phyloP scores from a whole-genome alignment of 2,888 invertebrate species.

The Lasioglossum villosulum region DNA sequence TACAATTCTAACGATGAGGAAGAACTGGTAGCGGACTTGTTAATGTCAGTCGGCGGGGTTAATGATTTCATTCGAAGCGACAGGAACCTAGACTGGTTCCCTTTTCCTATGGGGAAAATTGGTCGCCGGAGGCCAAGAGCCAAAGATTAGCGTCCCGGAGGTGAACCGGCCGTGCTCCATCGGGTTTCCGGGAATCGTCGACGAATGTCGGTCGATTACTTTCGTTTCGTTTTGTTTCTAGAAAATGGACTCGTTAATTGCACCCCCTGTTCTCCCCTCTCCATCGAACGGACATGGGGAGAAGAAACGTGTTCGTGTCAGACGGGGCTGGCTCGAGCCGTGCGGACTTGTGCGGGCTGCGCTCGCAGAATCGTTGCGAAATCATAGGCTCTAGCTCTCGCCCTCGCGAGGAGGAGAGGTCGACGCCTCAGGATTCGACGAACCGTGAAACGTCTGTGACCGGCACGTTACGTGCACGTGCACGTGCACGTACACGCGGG shows the following conservation, averaged over 20 bases:
- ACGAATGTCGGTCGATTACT: background rate
- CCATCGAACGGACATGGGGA: background rate
- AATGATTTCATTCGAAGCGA: background rate
- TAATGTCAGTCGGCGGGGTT: background rate
- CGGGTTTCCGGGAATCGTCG: slow-evolving; percentile 2
- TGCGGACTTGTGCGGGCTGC: background rate
- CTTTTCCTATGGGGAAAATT: background rate
- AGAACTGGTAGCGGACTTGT: background rate
- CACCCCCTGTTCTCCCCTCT: background rate
- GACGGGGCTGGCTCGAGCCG: background rate
- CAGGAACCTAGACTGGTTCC: background rate
- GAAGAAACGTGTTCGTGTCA: background rate
- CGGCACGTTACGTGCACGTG: slow-evolving; percentile 31
- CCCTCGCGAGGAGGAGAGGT: slow-evolving; percentile 53
- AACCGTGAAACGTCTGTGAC: slow-evolving; percentile 66
- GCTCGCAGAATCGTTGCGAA: slow-evolving; percentile 51
- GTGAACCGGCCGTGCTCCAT: background rate
- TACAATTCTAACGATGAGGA: background rate
- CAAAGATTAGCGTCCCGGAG: background rate
- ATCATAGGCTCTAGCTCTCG: slow-evolving; percentile 40
- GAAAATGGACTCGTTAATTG: background rate
- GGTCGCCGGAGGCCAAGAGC: background rate
- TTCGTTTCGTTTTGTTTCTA: background rate
- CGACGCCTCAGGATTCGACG: slow-evolving; percentile 73
- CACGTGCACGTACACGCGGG: background rate